These are phyloP conservation scores for Campylorhamphus procurvoides DNA, from an alignment of 2,113 vertebrate species.

Conservation along the genomic window DNA sequence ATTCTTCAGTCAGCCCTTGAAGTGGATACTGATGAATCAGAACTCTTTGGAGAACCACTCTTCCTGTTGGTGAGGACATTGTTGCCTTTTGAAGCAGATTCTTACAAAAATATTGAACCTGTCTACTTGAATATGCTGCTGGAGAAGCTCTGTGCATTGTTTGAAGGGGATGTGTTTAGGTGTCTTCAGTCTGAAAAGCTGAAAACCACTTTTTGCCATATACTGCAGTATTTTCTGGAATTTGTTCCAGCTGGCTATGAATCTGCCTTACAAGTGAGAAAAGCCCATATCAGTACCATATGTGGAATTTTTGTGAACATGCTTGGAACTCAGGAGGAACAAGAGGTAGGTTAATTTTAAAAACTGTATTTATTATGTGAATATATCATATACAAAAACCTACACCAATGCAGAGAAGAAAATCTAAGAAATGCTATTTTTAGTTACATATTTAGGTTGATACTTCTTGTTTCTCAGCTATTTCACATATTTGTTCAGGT, in stretches of 20 bases:
- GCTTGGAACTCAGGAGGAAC: conserved; percentile 81
- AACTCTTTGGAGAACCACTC: conserved; percentile 79
- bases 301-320: conserved; percentile 79
- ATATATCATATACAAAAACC: neutral
- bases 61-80: conserved; percentile 80
- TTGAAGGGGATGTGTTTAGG: conserved; percentile 74
- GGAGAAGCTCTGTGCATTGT: conserved; percentile 82
- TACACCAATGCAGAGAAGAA: neutral
- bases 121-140: conserved; percentile 87
- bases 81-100: conserved; percentile 76
- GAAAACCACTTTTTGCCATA: conserved; percentile 81
- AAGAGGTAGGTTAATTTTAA: conserved; percentile 76
- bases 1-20: conserved; percentile 75
- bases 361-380: neutral
- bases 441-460: neutral
- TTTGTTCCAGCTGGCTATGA: conserved; percentile 84
- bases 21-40: conserved; percentile 66
- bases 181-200: conserved; percentile 77
- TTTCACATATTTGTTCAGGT: neutral
- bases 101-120: conserved; percentile 80
- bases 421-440: neutral
- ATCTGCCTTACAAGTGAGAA: conserved; percentile 79
- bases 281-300: conserved; percentile 76
- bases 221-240: conserved; percentile 85
- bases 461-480: neutral